Conservation (phyloP, 2,888 invertebrate species). For the Pristionchus fissidentatus region DNA sequence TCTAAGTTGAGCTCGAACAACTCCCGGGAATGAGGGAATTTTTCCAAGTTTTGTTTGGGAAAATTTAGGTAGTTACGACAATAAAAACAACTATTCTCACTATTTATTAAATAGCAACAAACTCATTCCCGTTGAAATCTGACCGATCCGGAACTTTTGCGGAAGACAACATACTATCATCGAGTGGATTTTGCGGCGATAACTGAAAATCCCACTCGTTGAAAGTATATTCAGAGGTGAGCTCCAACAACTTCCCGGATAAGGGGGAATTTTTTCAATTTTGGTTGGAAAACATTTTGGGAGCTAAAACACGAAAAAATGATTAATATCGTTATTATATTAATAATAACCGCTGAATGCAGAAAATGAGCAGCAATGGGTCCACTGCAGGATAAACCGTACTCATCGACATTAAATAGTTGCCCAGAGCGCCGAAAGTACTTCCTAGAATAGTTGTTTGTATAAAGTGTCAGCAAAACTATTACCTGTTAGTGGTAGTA, state of each 20-base stretch:
- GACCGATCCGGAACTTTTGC: conserved; percentile 1
- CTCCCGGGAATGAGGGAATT: background rate
- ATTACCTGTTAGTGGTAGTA: background rate
- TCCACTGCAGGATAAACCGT: conserved; percentile 15
- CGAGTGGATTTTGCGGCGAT: background rate
- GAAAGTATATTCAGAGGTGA: background rate
- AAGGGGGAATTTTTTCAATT: background rate
- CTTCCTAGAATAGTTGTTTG: background rate
- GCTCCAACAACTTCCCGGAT: background rate
- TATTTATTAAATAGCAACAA: too few relatives aligned
- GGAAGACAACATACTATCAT: background rate
- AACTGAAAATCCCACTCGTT: background rate
- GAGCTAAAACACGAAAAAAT: background rate
- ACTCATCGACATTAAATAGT: conserved; percentile 9
- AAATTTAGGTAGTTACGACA: background rate
- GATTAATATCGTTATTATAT: too few relatives aligned
- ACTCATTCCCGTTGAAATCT: too few relatives aligned
- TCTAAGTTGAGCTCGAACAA: background rate
- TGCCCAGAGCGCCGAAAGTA: conserved; percentile 6
- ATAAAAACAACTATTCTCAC: too few relatives aligned
- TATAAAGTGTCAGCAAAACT: background rate
- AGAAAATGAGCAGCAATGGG: background rate
- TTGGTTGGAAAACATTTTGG: background rate
- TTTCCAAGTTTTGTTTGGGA: background rate
- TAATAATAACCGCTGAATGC: background rate